Evolutionary conservation across 2,888 invertebrate genomes (phyloP).

Genomic region (Phortica magna): DNA sequence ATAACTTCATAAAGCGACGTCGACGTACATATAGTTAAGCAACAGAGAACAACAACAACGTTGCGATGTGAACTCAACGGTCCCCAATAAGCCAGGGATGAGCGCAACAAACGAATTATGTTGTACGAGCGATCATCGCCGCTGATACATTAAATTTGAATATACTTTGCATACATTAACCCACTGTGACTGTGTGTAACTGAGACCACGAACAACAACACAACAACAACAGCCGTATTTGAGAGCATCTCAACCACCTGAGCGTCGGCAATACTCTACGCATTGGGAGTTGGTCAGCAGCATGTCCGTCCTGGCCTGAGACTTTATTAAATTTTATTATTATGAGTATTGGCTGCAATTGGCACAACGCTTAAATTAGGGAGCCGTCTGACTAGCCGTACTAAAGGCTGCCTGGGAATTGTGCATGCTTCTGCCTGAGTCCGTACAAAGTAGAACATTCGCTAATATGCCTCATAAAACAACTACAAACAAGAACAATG

Average conservation of each 20-base stretch:
- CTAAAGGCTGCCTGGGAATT: conserved; percentile 46
- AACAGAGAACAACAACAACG: conserved; percentile 35
- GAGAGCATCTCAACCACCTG: background rate
- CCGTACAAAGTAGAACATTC: background rate
- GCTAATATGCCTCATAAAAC: conserved; percentile 6
- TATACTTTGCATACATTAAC: conserved; percentile 78
- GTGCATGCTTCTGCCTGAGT: background rate
- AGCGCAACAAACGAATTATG: conserved; percentile 62
- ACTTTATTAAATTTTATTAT: conserved; percentile 72
- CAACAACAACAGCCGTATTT: no score
- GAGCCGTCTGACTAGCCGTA: background rate
- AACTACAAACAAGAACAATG: conserved; percentile 30
- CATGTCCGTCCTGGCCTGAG: conserved; percentile 36
- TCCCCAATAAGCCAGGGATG: conserved; percentile 41
- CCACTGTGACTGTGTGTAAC: conserved; percentile 67
- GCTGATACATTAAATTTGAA: conserved; percentile 77
- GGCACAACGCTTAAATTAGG: conserved; percentile 36
- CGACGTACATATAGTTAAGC: conserved; percentile 35
- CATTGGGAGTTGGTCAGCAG: background rate
- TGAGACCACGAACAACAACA: background rate
- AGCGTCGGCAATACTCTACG: background rate
- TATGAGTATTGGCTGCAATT: conserved; percentile 65
- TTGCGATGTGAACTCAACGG: conserved; percentile 3
- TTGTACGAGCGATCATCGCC: conserved; percentile 73
- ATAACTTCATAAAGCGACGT: conserved; percentile 33